phyloP scores from a whole-genome alignment of 2,113 vertebrate genomes.

The Arvicanthis niloticus region DNA sequence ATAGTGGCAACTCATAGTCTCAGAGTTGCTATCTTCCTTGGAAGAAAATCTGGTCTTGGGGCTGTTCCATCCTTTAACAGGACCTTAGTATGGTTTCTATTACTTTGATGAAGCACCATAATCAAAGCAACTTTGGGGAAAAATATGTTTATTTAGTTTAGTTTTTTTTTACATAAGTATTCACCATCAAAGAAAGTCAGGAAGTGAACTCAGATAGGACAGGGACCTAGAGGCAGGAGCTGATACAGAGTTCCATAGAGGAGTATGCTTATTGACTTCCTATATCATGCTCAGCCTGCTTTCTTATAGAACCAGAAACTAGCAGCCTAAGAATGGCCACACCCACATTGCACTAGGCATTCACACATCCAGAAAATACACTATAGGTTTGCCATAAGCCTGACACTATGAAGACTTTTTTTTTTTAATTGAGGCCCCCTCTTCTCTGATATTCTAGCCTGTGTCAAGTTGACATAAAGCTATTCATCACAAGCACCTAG shows the following conservation, averaged over 20 bases:
- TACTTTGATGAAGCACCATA: background rate
- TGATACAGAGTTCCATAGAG: background rate
- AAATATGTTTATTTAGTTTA: background rate
- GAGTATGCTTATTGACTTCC: background rate
- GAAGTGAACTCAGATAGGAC: background rate
- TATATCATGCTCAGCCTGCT: background rate
- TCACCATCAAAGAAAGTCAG: background rate
- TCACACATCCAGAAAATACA: rapidly evolving
- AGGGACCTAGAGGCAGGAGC: too few species aligned
- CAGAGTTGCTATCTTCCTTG: background rate
- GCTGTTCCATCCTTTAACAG: background rate
- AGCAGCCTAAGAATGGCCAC: background rate
- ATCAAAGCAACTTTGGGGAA: background rate
- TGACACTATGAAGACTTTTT: background rate
- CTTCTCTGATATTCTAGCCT: background rate
- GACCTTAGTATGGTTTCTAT: too few species aligned
- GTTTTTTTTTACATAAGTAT: background rate
- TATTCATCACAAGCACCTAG: too few species aligned
- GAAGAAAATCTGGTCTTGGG: background rate
- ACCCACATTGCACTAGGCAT: background rate
- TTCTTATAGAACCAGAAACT: background rate
- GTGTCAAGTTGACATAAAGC: background rate
- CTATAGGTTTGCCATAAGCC: too few species aligned
- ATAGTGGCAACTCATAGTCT: background rate
- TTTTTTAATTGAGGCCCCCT: background rate